These are phyloP conservation scores for Brenthis daphne DNA, from an alignment of 2,888 invertebrate species.

Conservation along the genomic window DNA sequence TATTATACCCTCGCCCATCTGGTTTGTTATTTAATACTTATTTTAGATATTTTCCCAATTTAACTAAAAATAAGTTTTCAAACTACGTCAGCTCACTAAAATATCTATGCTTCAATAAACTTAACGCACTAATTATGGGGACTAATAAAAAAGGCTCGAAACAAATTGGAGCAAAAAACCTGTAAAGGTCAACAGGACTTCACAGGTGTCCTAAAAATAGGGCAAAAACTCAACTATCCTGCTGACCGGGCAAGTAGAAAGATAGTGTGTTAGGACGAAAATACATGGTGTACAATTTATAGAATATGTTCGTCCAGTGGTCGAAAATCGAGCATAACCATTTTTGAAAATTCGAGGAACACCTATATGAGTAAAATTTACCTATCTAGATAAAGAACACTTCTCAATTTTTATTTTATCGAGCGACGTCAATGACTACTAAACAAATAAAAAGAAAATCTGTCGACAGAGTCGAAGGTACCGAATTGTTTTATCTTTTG, in stretches of 20 bases:
- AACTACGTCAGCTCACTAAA: constrained; percentile 14
- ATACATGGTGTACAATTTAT: constrained; percentile 30
- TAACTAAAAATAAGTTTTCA: constrained; percentile 11
- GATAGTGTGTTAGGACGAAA: constrained; percentile 45
- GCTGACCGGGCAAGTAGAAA: constrained; percentile 40
- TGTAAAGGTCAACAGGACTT: constrained; percentile 46
- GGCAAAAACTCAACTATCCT: constrained; percentile 63
- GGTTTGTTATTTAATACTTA: too few species aligned
- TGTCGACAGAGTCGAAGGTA: too few species aligned
- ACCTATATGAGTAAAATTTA: too few species aligned
- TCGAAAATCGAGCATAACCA: too few species aligned
- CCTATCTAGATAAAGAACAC: too few species aligned
- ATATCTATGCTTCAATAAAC: constrained; percentile 23
- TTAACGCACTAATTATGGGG: constrained; percentile 39
- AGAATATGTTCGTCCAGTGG: too few species aligned
- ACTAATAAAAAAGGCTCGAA: constrained; percentile 38
- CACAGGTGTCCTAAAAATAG: constrained; percentile 64
- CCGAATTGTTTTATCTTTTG: too few species aligned
- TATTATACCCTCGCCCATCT: too few species aligned
- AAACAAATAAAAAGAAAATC: too few species aligned
- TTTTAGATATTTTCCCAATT: neutral
- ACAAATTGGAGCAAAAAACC: constrained; percentile 43
- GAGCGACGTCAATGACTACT: too few species aligned
- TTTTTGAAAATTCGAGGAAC: too few species aligned
- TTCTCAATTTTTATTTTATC: too few species aligned